Base-by-base conservation (phyloP, 2,888 invertebrate genomes). In the Podotricha telesiphe region DNA sequence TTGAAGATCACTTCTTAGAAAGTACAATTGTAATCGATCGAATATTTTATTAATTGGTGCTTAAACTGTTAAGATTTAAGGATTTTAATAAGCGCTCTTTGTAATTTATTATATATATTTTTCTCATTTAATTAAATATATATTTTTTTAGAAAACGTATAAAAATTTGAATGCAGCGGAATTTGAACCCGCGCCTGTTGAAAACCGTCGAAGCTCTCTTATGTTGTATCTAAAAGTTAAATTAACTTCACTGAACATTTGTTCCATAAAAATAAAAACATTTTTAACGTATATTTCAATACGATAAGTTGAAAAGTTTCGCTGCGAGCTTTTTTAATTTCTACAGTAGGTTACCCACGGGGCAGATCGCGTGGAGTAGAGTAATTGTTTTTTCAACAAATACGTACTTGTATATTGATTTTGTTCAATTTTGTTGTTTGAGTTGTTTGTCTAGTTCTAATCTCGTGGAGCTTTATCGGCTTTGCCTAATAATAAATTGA, bases 281-380 rank as follows among this genome's bases (percentile, higher is more conserved):
- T 34, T 34, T 19, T 34, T 17, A 37, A 55, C 34, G 55, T 55
- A 17, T 37, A 55, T 55, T 55, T 55, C 55, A 55, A 55, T 37
- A 55, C 15, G n/a, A 55, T 6, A 37, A 55, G 55, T 55, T 55
- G 34, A 17, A 37, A 55, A 55, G 34, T 55, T 37, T 55, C 17
- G 34, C 55, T 17, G 34, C 55, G 34, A 55, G 55, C 34, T 37
- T 11, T 55, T 55, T 55, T 55, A 37, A 55, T 19, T 55, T 55
- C 34, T 17, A 55, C 55, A 37, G 34, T 34, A 55, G 55, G 55
- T 55, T 55, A 55, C 55, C 53, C 55, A 55, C 34, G 55, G 55
- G 55, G 55, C 55, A 55, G 34, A 34, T 55, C 34, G 34, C 34
- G 17, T 17, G 10, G 55, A 17, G 17, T 47, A 17, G 47, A 55